A percentile compares a stretch with the other conserved stretches of the same genome.
These are phyloP conservation scores for Apis mellifera DNA, from an alignment of 1,140 invertebrate species.

Conservation along the genomic window DNA sequence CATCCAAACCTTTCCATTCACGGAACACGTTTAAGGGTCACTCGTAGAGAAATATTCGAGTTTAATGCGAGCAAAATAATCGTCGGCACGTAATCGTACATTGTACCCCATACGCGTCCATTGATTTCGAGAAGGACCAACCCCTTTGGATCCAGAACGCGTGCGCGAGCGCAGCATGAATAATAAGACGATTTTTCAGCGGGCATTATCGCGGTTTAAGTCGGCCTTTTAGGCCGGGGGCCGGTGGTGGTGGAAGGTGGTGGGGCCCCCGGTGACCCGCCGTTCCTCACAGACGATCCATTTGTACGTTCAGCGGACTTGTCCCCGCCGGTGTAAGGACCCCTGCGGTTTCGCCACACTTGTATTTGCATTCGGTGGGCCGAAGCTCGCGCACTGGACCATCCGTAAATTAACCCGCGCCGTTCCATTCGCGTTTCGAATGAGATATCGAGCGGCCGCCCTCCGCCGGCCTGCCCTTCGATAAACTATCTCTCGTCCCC, in stretches of 20 bases:
- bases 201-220: slow-evolving; percentile 56
- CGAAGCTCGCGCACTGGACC: slow-evolving; percentile 38
- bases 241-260: not conserved
- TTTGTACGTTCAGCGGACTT: slow-evolving; percentile 64
- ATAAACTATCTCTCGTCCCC: slow-evolving; percentile 60
- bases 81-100: slow-evolving; percentile 28
- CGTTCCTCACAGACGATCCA: slow-evolving; percentile 61
- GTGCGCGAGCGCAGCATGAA: slow-evolving; percentile 42
- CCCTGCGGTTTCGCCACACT: slow-evolving; percentile 67
- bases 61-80: slow-evolving; percentile 43
- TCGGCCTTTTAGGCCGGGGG: slow-evolving; percentile 38
- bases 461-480: slow-evolving; percentile 53
- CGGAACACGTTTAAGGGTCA: too few relatives aligned
- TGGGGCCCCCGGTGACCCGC: slow-evolving; percentile 21
- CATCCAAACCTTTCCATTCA: not conserved
- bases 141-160: not conserved
- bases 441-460: slow-evolving; percentile 64
- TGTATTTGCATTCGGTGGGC: slow-evolving; percentile 63
- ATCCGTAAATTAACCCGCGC: slow-evolving; percentile 64
- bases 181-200: slow-evolving; percentile 65
- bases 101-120: slow-evolving; percentile 9
- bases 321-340: slow-evolving; percentile 62
- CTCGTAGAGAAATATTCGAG: slow-evolving; percentile 27
- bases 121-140: slow-evolving; percentile 20
- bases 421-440: slow-evolving; percentile 61